Percentiles rank a stretch among this genome's conserved stretches.
Evolutionary conservation across 1,140 invertebrate genomes (phyloP).

Genomic region (Odontomachus brunneus): DNA sequence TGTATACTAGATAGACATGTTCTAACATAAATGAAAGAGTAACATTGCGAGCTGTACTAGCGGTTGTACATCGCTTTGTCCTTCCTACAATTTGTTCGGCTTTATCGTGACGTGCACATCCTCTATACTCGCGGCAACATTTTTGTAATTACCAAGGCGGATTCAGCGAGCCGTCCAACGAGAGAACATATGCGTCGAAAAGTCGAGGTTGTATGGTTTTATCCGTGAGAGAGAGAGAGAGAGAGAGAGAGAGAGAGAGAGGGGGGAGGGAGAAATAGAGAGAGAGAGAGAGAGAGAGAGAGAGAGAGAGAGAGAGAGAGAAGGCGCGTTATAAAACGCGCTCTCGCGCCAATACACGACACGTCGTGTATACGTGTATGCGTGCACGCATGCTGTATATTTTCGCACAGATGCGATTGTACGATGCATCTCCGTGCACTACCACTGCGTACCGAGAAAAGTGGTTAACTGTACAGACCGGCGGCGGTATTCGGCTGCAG

Average conservation of each 20-base stretch:
- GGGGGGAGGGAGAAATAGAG: too few relatives aligned
- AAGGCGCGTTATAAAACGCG: background rate
- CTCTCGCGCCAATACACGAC: background rate
- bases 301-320: too few relatives aligned
- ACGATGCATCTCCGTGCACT: background rate
- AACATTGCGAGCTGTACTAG: too few relatives aligned
- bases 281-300: too few relatives aligned
- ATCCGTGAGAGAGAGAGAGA: background rate
- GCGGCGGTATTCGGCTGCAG: conserved; percentile 28
- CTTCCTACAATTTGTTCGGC: conserved; percentile 1
- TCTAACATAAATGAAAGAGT: too few relatives aligned
- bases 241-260: too few relatives aligned
- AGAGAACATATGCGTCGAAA: conserved; percentile 45
- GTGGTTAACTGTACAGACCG: conserved; percentile 67
- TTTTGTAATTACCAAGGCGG: conserved; percentile 19
- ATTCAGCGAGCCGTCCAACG: conserved; percentile 13
- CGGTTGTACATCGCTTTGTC: too few relatives aligned
- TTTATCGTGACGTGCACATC: background rate
- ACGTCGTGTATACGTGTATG: too few relatives aligned
- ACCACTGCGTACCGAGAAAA: conserved; percentile 50
- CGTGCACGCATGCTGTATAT: background rate
- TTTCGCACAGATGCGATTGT: conserved; percentile 51
- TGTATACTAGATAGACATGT: too few relatives aligned
- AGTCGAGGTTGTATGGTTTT: conserved; percentile 24
- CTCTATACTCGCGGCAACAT: too few relatives aligned